Conservation (phyloP, 2,797 vertebrate genomes). For the Anableps anableps region DNA sequence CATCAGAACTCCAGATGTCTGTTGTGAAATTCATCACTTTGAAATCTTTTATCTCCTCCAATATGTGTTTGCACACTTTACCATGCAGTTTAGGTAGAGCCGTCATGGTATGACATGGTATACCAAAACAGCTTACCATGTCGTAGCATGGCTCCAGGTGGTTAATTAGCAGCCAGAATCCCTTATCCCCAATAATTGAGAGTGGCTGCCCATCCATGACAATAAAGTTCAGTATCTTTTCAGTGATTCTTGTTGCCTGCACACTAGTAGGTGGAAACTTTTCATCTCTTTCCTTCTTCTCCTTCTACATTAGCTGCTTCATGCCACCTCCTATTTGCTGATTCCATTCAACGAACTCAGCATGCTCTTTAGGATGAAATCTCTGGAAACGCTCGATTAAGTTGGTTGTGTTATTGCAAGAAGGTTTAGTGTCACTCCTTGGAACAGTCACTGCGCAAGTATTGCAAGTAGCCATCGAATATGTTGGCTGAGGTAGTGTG, state of each 20-base stretch:
- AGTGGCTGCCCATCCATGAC: neutral
- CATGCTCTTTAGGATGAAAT: neutral
- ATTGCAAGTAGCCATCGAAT: neutral
- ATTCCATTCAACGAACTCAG: neutral
- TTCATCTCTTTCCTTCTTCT: neutral
- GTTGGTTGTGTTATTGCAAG: neutral
- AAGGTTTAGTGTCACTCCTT: neutral
- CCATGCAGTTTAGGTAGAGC: neutral
- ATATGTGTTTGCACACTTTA: conserved; percentile 1
- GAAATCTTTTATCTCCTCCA: neutral
- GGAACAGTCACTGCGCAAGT: neutral
- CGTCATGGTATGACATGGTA: neutral
- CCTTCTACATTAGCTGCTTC: neutral
- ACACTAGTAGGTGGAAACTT: neutral
- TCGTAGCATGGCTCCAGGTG: neutral
- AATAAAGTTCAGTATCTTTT: neutral
- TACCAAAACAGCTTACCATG: neutral
- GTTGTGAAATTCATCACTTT: neutral
- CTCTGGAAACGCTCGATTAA: neutral
- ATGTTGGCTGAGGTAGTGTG: neutral
- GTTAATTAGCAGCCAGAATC: neutral
- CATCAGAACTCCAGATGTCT: conserved; percentile 7
- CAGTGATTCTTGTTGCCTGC: neutral
- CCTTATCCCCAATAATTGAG: neutral
- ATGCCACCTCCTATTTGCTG: neutral